phyloP scores from a whole-genome alignment of 2,113 vertebrate species.

The Pseudopipra pipra region DNA sequence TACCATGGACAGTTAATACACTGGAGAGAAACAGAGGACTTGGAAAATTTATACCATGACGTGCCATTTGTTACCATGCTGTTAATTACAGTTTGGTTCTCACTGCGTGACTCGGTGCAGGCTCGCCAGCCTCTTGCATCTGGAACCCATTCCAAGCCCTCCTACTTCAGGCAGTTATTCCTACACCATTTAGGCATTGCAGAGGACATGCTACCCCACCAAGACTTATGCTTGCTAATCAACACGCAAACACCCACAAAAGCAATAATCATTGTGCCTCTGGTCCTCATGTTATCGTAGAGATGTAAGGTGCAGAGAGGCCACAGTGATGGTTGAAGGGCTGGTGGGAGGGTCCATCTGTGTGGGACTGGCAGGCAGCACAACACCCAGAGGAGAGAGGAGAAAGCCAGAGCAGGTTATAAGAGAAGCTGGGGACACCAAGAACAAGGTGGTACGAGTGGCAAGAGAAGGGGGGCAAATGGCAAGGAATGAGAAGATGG shows the following conservation, averaged over 20 bases:
- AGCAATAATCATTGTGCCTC: neutral
- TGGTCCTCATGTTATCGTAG: neutral
- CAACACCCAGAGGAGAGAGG: neutral
- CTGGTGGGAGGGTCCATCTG: neutral
- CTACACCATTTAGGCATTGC: neutral
- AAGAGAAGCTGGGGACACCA: neutral
- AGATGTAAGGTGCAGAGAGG: neutral
- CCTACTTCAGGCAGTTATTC: neutral
- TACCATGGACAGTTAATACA: conserved; percentile 38
- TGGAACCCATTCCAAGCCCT: conserved; percentile 20
- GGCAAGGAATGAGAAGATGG: neutral
- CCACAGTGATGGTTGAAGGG: neutral
- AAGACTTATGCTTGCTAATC: neutral
- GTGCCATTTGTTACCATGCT: conserved; percentile 11
- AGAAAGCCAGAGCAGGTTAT: neutral
- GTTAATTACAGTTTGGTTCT: conserved; percentile 59
- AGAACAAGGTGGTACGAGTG: neutral
- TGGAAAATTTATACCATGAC: conserved; percentile 54
- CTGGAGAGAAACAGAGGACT: conserved; percentile 58
- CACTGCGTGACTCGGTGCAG: neutral
- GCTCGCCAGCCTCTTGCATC: neutral
- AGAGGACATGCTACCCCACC: neutral
- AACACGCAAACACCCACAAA: neutral
- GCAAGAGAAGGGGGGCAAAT: neutral
- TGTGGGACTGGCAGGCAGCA: neutral